Percentiles rank a stretch among this genome's conserved stretches.
Conservation (phyloP, 2,113 vertebrate species). For the Myotis brandtii region DNA sequence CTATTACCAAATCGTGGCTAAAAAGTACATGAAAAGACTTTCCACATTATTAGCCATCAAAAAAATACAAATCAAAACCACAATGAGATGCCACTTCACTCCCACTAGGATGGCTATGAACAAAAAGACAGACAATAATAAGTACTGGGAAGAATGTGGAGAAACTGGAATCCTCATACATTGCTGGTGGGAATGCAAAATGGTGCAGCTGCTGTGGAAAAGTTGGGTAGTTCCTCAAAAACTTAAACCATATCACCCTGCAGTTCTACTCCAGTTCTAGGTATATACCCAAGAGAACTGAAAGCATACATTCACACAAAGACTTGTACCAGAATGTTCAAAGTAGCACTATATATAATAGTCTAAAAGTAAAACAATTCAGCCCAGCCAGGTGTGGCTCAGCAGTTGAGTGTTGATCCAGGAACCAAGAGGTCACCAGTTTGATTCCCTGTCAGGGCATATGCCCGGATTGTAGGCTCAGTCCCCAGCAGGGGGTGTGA, state of each 20-base stretch:
- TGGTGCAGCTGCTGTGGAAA: not conserved
- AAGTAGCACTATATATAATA: not conserved
- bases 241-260: not conserved
- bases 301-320: not conserved
- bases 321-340: not conserved
- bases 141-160: not conserved
- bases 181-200: not conserved
- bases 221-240: not conserved
- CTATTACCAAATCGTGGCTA: conserved; percentile 18
- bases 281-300: not conserved
- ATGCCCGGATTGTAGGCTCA: too few species aligned
- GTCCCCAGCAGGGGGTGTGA: too few species aligned
- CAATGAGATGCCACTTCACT: not conserved
- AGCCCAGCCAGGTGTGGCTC: too few species aligned
- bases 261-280: not conserved
- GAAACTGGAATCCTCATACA: not conserved
- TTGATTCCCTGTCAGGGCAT: too few species aligned
- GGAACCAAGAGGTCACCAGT: too few species aligned
- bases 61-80: not conserved
- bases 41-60: not conserved
- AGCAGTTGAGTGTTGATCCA: too few species aligned
- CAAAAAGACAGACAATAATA: not conserved
- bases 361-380: not conserved
- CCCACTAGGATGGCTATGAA: not conserved
- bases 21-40: not conserved